phyloP scores from a whole-genome alignment of 2,888 invertebrate species.

The Chorisops tibialis region DNA sequence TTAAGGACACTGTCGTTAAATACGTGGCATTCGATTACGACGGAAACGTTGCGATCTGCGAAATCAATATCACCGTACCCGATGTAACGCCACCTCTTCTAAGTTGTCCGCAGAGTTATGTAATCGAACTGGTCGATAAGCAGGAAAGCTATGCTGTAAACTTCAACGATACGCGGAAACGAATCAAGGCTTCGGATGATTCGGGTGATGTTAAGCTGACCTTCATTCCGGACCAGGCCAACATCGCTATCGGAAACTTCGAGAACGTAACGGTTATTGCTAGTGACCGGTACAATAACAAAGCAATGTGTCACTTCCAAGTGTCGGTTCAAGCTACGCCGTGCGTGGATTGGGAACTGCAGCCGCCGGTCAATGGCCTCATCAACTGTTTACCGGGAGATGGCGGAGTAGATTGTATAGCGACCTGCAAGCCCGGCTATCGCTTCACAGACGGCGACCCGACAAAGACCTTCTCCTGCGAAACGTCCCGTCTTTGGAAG shows the following conservation, averaged over 20 bases:
- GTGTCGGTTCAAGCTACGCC: conserved; percentile 89
- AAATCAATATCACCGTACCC: conserved; percentile 91
- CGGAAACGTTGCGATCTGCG: conserved; percentile 95
- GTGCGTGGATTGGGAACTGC: conserved; percentile 92
- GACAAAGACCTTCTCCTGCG: conserved; percentile 81
- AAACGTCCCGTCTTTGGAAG: conserved; percentile 76
- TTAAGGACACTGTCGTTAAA: conserved; percentile 88
- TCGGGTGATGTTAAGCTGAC: conserved; percentile 83
- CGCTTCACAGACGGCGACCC: conserved; percentile 89
- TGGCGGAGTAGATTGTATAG: conserved; percentile 78
- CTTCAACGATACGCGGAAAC: conserved; percentile 82
- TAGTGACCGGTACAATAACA: conserved; percentile 81
- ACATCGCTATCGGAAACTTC: conserved; percentile 80
- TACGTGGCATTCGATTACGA: conserved; percentile 97
- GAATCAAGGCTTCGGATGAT: conserved; percentile 82
- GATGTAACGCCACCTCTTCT: conserved; percentile 88
- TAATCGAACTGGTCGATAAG: conserved; percentile 84
- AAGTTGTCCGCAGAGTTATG: conserved; percentile 91
- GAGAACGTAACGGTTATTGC: conserved; percentile 91
- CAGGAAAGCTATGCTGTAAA: conserved; percentile 88
- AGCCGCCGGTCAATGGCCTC: conserved; percentile 83
- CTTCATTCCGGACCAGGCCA: conserved; percentile 78
- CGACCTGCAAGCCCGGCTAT: conserved; percentile 83
- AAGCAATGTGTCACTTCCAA: conserved; percentile 89
- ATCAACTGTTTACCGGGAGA: conserved; percentile 83